Base-by-base conservation (phyloP, 37 sponge, comb jelly and placozoan species). In the Halisarca cf. caerulea region DNA sequence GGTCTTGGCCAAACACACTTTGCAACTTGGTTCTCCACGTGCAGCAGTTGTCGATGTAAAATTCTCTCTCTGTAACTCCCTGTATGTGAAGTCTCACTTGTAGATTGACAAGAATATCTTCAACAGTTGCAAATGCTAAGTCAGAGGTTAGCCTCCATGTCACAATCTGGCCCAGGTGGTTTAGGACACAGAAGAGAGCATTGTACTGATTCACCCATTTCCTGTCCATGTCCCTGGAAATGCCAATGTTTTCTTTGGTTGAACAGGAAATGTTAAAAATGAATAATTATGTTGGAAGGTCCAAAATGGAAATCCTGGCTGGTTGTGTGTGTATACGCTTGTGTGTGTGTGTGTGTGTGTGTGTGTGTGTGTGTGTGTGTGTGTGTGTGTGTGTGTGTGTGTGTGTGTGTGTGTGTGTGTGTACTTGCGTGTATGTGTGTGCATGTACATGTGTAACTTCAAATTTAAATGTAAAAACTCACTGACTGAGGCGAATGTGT, bases 31-130 rank as follows among this genome's bases (percentile, higher is more conserved):
- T 23, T 45, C 83, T 74, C 78, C 73, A 77, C 23, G 77, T 4
- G 30, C 88, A 88, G 43, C 88, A 88, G 78, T 88, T 88, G 57
- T 88, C 88, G 30, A 82, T 64, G 28, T 51, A 86, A 38, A 82
- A 78, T 74, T 88, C 77, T 34, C 47, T 82, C 0, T 70, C 33
- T 21, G 0, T 51, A 15, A 43, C 38, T 0, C 81, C 87, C 24
- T 86, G 87, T 27, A 4, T 25, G 9, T 6, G 4, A n/a, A 87
- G 38, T 41, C 87, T 53, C 0, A 82, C 78, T 0, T 41, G 2
- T 8, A 69, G 37, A 2, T 20, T 36, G 4, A 14, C 30, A 0
- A 87, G 51, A 8, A 59, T 57, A 3, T 38, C 64, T 72, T 82
- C 78, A 2, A 87, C 35, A 15, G 23, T 23, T 28, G 4, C 35